Evolutionary conservation across 2,797 vertebrate species (phyloP).

Genomic region (Sebastes hubbsi): DNA sequence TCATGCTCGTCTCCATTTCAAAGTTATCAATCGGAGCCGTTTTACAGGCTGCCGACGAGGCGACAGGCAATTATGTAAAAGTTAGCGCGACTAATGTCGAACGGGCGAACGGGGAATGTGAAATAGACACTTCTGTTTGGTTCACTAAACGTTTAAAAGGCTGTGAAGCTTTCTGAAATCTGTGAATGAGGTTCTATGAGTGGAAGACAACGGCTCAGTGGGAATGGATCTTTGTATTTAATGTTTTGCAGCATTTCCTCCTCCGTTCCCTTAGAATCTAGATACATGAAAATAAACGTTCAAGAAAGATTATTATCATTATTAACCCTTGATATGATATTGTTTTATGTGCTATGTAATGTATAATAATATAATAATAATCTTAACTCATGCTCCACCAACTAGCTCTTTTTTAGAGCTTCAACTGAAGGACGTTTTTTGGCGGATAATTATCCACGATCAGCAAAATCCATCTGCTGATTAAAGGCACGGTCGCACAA

Average conservation of each 20-base stretch:
- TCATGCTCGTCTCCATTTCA: slow-evolving; percentile 27
- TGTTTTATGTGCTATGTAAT: too few relatives aligned
- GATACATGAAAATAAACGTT: not conserved
- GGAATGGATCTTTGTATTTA: not conserved
- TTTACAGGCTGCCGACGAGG: slow-evolving; percentile 13
- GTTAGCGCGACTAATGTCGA: slow-evolving; percentile 27
- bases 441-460: too few relatives aligned
- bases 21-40: slow-evolving; percentile 12
- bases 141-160: not conserved
- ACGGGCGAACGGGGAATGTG: not conserved
- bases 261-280: not conserved
- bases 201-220: not conserved
- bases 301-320: not conserved
- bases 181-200: not conserved
- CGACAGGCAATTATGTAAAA: slow-evolving; percentile 24
- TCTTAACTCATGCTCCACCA: too few relatives aligned
- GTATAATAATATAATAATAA: too few relatives aligned
- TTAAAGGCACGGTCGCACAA: not conserved
- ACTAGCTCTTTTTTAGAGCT: too few relatives aligned
- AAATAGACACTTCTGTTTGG: not conserved
- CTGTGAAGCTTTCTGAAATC: not conserved
- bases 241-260: not conserved
- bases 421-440: too few relatives aligned
- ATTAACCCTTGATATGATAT: not conserved
- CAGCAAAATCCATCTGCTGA: too few relatives aligned